Evolutionary conservation across 2,888 invertebrate genomes (phyloP).

Genomic region (Pristionchus arcanus): DNA sequence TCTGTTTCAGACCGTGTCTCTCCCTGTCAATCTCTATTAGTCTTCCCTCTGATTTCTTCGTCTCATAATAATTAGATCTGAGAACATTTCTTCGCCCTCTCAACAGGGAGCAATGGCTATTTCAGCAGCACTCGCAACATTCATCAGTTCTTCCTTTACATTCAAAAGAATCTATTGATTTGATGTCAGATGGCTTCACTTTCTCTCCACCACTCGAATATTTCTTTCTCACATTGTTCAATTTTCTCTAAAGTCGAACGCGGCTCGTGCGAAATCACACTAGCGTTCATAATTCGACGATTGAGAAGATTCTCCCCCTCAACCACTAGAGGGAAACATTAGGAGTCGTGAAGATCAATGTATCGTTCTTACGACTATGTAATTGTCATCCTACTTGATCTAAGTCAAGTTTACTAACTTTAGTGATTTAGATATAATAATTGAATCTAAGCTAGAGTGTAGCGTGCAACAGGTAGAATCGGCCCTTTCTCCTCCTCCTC

Average conservation of each 20-base stretch:
- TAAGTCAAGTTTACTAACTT: too few species aligned
- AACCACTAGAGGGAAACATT: background rate
- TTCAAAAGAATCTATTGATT: background rate
- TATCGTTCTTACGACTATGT: too few species aligned
- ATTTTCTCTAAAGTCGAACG: background rate
- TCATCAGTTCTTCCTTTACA: background rate
- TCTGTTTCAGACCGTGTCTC: slow-evolving; percentile 25
- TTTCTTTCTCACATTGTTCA: slow-evolving; percentile 13
- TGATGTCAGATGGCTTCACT: background rate
- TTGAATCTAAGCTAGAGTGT: background rate
- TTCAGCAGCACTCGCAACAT: slow-evolving; percentile 21
- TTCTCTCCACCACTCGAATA: background rate
- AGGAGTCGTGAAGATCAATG: too few species aligned
- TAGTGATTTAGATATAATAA: too few species aligned
- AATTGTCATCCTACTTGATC: too few species aligned
- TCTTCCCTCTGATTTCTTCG: slow-evolving; percentile 10
- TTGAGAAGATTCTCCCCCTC: background rate
- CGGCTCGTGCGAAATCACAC: background rate
- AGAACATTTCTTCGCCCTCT: slow-evolving; percentile 38
- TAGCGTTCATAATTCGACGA: slow-evolving; percentile 13
- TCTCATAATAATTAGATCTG: slow-evolving; percentile 24
- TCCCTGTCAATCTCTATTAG: background rate
- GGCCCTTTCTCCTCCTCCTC: slow-evolving; percentile 21
- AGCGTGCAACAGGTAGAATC: background rate
- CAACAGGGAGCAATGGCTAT: background rate